Base-by-base conservation (phyloP, 2,888 invertebrate species). In the Papilio gigon region DNA sequence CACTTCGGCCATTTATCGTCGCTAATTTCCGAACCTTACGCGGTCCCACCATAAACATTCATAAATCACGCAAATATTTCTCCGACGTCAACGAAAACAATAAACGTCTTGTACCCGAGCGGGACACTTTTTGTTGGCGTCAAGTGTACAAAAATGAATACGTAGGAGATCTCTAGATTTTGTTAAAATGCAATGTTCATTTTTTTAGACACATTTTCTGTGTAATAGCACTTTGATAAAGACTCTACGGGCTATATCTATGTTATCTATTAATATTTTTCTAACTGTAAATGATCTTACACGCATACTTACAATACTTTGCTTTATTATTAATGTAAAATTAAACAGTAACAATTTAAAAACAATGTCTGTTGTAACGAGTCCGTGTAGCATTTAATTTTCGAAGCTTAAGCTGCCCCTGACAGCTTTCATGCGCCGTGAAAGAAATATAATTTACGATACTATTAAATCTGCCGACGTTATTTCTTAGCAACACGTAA, bases 21-120 rank as follows among this genome's bases (percentile, higher is more conserved):
- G 70, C 64, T 67, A 67, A 68, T 68, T 63, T 70, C 64, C 64
- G 58, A 44, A 67, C 65, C 56, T 44, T 61, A 30, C 62, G 67
- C 53, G 67, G 61, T 65, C 62, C 47, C 50, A 30, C 61, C 61
- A 65, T 42, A 37, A 61, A 37, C 56, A 63, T 50, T 50, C 62
- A 60, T 65, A 65, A 59, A 65, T 61, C 61, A 69, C 37, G 56
- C 22, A 60, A 65, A 65, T 63, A 62, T 33, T 58, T 62, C 56
- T 27, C 65, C 53, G 61, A 47, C 62, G 61, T 44, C 59, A 59
- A 22, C 61, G 65, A 65, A 69, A 69, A 65, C 69, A 69, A 69
- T 69, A 69, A 62, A 65, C 61, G 65, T 69, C 69, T 62, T 22
- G 35, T 30, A 53, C 12, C 56, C 65, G n/a, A 12, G n/a, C 27